phyloP scores from a whole-genome alignment of 2,113 vertebrate species.

The Aplodontia rufa region DNA sequence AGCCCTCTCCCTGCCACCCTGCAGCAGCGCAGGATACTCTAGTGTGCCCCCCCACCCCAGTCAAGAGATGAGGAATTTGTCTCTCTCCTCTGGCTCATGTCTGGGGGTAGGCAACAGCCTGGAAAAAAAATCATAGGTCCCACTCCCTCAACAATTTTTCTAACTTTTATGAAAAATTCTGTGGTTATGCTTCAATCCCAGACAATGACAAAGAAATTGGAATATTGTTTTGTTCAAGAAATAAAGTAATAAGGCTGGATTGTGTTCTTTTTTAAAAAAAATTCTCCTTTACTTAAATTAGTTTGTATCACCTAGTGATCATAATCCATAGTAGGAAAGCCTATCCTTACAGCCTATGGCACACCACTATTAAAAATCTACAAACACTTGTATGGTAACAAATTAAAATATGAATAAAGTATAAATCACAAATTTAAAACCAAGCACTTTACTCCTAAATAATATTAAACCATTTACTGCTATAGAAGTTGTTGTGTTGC shows the following conservation, averaged over 20 bases:
- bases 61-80: neutral
- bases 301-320: neutral
- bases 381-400: neutral
- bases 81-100: neutral
- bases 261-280: slow-evolving; percentile 16
- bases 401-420: neutral
- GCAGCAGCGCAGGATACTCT: fast-evolving
- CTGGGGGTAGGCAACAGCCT: neutral
- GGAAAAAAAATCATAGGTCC: neutral
- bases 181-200: slow-evolving; percentile 1
- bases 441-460: neutral
- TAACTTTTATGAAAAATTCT: slow-evolving; percentile 19
- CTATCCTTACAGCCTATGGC: neutral
- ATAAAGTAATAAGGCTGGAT: neutral
- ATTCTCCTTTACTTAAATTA: neutral
- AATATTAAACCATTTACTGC: neutral
- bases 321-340: neutral
- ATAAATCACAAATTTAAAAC: neutral
- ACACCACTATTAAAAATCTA: neutral
- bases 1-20: neutral
- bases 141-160: neutral
- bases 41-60: no score
- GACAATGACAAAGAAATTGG: slow-evolving; percentile 19
- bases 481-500: neutral
- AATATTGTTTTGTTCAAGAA: slow-evolving; percentile 28